Conservation (phyloP, 1,140 invertebrate genomes). For the Aphidius ervi region DNA sequence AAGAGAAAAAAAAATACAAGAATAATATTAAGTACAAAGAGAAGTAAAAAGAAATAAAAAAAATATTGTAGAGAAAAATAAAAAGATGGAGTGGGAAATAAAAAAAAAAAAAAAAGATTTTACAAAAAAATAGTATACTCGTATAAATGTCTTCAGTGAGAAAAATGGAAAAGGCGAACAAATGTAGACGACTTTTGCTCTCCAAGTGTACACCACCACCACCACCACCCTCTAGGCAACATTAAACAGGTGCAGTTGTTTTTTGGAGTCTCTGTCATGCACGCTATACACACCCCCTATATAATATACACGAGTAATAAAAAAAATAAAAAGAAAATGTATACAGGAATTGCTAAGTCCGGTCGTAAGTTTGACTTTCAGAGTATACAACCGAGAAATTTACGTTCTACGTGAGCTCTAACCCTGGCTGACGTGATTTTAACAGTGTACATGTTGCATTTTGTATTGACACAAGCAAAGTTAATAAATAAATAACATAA, state of each 20-base stretch:
- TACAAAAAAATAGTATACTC: constrained; percentile 2
- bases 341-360: constrained; percentile 9
- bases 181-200: neutral
- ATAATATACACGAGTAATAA: neutral
- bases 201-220: no score
- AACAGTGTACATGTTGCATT: no score
- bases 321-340: neutral
- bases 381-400: constrained; percentile 12
- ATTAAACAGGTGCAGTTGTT: no score
- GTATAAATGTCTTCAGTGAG: constrained; percentile 14
- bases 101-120: neutral
- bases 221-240: no score
- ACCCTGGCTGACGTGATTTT: neutral
- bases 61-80: constrained; percentile 5
- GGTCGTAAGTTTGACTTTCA: constrained; percentile 8
- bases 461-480: no score
- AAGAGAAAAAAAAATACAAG: neutral
- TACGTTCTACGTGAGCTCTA: constrained; percentile 7
- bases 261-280: no score
- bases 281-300: neutral
- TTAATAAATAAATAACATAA: no score
- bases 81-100: neutral
- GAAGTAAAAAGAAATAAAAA: neutral
- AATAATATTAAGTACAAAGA: no score
- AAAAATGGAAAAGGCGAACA: constrained; percentile 14